These are phyloP conservation scores for Pyxicephalus adspersus DNA, from an alignment of 2,113 vertebrate species.

Conservation along the genomic window DNA sequence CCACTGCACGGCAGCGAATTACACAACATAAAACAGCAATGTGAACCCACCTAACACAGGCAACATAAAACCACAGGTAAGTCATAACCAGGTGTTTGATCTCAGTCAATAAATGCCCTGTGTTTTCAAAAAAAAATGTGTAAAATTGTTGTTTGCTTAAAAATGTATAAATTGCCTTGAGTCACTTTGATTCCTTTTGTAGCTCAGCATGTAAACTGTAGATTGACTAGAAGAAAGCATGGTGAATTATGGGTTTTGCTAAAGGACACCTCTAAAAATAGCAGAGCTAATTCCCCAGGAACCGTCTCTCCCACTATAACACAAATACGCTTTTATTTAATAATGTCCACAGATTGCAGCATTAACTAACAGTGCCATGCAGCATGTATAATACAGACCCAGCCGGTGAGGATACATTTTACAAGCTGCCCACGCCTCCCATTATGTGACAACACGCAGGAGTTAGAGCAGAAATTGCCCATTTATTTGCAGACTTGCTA, in stretches of 20 bases:
- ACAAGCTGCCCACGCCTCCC: constrained; percentile 12
- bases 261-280: constrained; percentile 33
- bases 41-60: too few relatives aligned
- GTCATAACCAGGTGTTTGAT: neutral
- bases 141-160: neutral
- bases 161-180: constrained; percentile 4
- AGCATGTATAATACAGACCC: neutral
- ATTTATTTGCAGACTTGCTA: constrained; percentile 4
- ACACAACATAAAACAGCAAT: too few relatives aligned
- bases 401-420: neutral
- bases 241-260: constrained; percentile 41
- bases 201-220: neutral
- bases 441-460: constrained; percentile 1
- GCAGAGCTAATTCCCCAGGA: neutral
- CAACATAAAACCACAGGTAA: too few relatives aligned
- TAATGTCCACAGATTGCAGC: constrained; percentile 31
- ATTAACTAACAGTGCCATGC: constrained; percentile 15
- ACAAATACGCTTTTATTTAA: constrained; percentile 26
- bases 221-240: constrained; percentile 17
- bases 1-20: too few relatives aligned
- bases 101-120: neutral
- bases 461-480: neutral
- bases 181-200: constrained; percentile 30
- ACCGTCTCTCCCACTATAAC: neutral
- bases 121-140: neutral